phyloP scores from a whole-genome alignment of 2,113 vertebrate genomes.

The Oryzias curvinotus region DNA sequence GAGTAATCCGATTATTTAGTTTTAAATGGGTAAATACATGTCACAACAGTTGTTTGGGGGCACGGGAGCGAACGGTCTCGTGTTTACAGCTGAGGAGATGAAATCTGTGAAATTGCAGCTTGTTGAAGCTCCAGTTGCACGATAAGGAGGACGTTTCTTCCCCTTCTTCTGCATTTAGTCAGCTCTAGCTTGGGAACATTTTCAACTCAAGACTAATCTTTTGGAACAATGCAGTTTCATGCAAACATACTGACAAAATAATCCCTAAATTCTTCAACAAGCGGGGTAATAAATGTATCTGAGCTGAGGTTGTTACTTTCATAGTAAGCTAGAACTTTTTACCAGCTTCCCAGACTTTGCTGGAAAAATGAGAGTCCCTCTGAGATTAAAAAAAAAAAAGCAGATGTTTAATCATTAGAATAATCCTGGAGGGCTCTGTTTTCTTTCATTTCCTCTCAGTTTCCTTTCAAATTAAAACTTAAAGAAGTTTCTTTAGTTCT shows the following conservation, averaged over 20 bases:
- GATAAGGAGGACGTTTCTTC: conserved; percentile 44
- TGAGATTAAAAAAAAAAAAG: too few species aligned
- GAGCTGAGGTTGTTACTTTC: background rate
- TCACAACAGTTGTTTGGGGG: background rate
- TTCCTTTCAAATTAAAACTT: too few species aligned
- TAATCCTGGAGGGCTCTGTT: too few species aligned
- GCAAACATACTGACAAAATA: too few species aligned
- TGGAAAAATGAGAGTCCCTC: too few species aligned
- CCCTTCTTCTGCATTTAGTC: conserved; percentile 2
- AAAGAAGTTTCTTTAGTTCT: too few species aligned
- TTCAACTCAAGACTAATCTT: background rate
- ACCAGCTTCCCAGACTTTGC: too few species aligned
- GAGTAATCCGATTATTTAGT: background rate
- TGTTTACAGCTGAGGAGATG: conserved; percentile 55
- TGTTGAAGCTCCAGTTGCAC: conserved; percentile 16
- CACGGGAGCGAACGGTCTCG: conserved; percentile 9
- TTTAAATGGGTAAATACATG: background rate
- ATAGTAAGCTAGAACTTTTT: too few species aligned
- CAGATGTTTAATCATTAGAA: too few species aligned
- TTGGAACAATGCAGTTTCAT: too few species aligned
- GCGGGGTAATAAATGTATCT: background rate
- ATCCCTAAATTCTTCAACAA: background rate
- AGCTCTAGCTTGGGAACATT: background rate
- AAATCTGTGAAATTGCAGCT: conserved; percentile 64
- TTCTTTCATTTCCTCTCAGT: too few species aligned